Evolutionary conservation across 2,113 vertebrate genomes (phyloP), one percentile per base, ranked within the genome.

Genomic region (Chloropsis hardwickii): DNA sequence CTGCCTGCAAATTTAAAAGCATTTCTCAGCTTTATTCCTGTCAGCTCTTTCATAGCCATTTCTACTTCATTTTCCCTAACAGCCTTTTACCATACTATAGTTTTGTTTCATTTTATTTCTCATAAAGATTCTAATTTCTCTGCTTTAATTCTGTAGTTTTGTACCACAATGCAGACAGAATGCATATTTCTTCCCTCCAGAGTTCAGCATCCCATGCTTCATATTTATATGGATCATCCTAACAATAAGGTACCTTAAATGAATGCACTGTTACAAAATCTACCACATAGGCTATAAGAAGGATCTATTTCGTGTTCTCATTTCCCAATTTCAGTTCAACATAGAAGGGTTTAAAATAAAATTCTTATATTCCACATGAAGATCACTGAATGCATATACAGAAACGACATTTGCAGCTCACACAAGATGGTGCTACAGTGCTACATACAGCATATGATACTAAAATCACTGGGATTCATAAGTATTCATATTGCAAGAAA

Each of bases 381-480:
- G 76, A 53, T 12, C 21, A 5, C 28, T 73, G 44, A 93, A 73
- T 67, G 28, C 61, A 29, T 53, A 44, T 15, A 73, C 2, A 69
- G 72, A 88, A 94, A 93, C 7, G 12, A 91, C 84, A 44, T 78
- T 64, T 94, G 50, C 50, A 91, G 82, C 90, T 95, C 94, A 96
- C 97, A 97, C 97, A 95, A 97, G 97, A 97, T 95, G 95, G 96
- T 95, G 97, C 97, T 95, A 61, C 91, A 94, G 95, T 80, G 87
- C 95, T 94, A 76, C 69, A 81, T 12, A 94, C 50, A 67, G 81
- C 42, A 14, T 2, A 57, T 10, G 35, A 74, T 71, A 39, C 22
- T 16, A 35, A 77, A 60, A 42, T 81, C 24, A 86, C 3, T 70
- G 53, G 94, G 71, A 94, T 91, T 89, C 57, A n/a, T 76, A 48